Evolutionary conservation across 2,113 vertebrate genomes (phyloP).

Genomic region (Megaceryle torquata): DNA sequence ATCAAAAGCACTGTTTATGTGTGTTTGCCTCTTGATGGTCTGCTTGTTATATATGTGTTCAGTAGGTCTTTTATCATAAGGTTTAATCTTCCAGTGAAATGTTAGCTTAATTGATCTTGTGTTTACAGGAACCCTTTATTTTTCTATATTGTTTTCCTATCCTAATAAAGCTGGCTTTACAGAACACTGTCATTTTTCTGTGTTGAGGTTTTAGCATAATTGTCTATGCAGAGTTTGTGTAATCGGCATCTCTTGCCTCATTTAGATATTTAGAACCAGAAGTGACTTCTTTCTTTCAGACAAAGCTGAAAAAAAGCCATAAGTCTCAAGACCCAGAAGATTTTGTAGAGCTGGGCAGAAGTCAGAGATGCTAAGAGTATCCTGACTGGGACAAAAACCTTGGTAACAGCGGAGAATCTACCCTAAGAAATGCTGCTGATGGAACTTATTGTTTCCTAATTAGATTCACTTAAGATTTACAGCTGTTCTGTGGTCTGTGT

Average conservation of each 20-base stretch:
- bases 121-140: neutral
- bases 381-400: neutral
- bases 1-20: slow-evolving; percentile 1
- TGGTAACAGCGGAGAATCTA: neutral
- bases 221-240: neutral
- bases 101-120: neutral
- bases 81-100: neutral
- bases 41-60: neutral
- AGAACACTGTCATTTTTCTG: neutral
- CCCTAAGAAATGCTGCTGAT: neutral
- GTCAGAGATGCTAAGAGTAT: neutral
- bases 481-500: neutral
- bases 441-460: neutral
- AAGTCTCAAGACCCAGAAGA: neutral
- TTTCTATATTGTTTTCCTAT: slow-evolving; percentile 30
- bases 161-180: slow-evolving; percentile 65
- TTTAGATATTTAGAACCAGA: neutral
- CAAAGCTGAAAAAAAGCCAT: neutral
- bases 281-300: neutral
- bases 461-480: neutral
- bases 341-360: neutral
- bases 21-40: neutral
- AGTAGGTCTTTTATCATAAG: neutral
- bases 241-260: neutral
- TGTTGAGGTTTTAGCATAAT: neutral